Evolutionary conservation across 2,888 invertebrate genomes (phyloP).

Genomic region (Augiades crinisus): DNA sequence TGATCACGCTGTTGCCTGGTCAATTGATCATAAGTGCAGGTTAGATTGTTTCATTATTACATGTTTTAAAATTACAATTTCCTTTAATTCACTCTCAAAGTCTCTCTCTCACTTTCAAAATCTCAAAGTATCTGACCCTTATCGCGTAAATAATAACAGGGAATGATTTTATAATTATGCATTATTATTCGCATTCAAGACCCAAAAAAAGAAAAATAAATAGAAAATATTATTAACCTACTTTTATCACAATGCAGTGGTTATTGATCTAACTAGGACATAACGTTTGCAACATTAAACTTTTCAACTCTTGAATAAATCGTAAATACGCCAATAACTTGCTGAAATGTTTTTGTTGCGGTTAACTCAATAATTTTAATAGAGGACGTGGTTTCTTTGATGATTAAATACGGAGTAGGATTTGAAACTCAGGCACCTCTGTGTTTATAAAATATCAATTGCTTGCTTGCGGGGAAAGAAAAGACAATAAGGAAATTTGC

Average conservation of each 20-base stretch:
- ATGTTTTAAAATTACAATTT: too few species aligned
- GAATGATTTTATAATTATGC: neutral
- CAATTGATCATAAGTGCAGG: too few species aligned
- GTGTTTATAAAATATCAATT: too few species aligned
- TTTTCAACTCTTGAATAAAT: slow-evolving; percentile 1
- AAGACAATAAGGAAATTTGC: too few species aligned
- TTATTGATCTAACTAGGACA: slow-evolving; percentile 8
- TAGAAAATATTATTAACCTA: slow-evolving; percentile 7
- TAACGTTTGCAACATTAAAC: slow-evolving; percentile 2
- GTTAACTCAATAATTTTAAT: neutral
- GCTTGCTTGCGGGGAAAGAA: too few species aligned
- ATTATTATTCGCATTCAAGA: slow-evolving; percentile 6
- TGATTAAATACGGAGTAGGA: too few species aligned
- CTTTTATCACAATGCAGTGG: slow-evolving; percentile 9
- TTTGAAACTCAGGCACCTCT: too few species aligned
- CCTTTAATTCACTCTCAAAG: too few species aligned
- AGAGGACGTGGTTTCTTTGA: neutral
- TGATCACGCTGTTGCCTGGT: too few species aligned
- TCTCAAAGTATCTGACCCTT: too few species aligned
- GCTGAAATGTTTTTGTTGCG: neutral
- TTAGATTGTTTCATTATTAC: too few species aligned
- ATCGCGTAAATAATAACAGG: neutral
- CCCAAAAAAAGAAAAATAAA: neutral
- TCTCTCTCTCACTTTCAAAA: too few species aligned
- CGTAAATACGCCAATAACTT: neutral